phyloP scores from a whole-genome alignment of 2,113 vertebrate genomes.

The Miniopterus natalensis region DNA sequence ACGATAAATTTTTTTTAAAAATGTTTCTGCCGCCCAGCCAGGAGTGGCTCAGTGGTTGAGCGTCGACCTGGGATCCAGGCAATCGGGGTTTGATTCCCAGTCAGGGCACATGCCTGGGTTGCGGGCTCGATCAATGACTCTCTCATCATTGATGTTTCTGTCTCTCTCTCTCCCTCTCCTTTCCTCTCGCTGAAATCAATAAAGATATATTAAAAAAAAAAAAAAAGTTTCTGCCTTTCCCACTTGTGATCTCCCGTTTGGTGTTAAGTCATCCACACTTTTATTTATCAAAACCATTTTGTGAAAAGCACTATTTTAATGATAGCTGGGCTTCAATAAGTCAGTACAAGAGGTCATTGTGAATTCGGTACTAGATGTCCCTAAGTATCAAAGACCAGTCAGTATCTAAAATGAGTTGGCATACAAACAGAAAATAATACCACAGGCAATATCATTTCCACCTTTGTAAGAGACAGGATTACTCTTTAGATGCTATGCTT shows the following conservation, averaged over 20 bases:
- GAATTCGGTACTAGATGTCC: not conserved
- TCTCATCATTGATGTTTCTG: too few species aligned
- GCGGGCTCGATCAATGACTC: too few species aligned
- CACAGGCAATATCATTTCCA: not conserved
- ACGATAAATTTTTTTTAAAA: too few species aligned
- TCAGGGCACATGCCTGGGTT: too few species aligned
- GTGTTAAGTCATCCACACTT: not conserved
- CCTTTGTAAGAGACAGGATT: not conserved
- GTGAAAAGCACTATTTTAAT: not conserved
- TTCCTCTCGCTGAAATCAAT: too few species aligned
- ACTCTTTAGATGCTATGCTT: not conserved
- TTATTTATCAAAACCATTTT: slow-evolving; percentile 1
- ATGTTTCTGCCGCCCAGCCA: too few species aligned
- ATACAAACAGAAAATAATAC: slow-evolving; percentile 20
- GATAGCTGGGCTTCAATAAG: not conserved
- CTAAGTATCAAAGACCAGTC: slow-evolving; percentile 10
- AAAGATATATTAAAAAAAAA: too few species aligned
- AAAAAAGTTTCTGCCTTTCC: not conserved
- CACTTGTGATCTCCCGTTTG: not conserved
- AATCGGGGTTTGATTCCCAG: too few species aligned
- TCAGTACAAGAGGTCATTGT: not conserved
- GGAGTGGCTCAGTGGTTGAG: too few species aligned
- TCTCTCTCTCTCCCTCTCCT: too few species aligned
- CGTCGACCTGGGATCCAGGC: too few species aligned
- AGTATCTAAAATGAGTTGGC: not conserved